Evolutionary conservation across 2,113 vertebrate species (phyloP), one percentile per base, ranked within the genome.

Genomic region (Dicerorhinus sumatrensis): DNA sequence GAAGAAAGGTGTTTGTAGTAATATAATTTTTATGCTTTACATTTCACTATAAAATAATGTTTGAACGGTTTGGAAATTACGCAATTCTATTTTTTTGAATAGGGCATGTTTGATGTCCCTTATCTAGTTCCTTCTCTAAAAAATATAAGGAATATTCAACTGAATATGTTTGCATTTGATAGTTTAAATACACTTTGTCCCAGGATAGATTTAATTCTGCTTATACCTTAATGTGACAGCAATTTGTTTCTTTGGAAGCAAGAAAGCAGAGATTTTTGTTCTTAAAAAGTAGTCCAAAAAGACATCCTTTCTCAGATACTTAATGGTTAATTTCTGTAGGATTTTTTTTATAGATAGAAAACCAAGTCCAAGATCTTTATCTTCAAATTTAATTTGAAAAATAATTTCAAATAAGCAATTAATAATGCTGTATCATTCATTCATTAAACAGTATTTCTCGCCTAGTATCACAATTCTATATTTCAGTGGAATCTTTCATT

Each of bases 21-120:
- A 60, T 62, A 81, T 9, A n/a, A n/a, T 33, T 91, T 70, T 77
- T 23, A 8, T 80, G 4, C 70, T 96, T 93, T 80, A 58, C 14
- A 73, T 39, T 39, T 86, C 17, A 29, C 76, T 95, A 85, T 72
- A 73, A 87, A 75, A 73, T 84, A 63, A 83, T 82, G 54, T 94
- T 97, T 97, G 67, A 76, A 42, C 77, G 6, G 54, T 90, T 95
- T 93, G 7, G 12, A 88, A 62, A 25, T 5, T 85, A 48, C 65
- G 65, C 17, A 42, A 23, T 94, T 97, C 11, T 20, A 75, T 39
- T 83, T 96, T 97, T 91, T 92, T 39, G 58, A 82, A 70, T 67
- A 67, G 9, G 92, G 4, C 25, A 94, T 39, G 33, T 87, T 85
- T 97, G 94, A 73, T 96, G 39, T 93, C 94, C 67, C 76, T 95